Evolutionary conservation across 2,888 invertebrate species (phyloP).

Genomic region (Cephus pulcher): DNA sequence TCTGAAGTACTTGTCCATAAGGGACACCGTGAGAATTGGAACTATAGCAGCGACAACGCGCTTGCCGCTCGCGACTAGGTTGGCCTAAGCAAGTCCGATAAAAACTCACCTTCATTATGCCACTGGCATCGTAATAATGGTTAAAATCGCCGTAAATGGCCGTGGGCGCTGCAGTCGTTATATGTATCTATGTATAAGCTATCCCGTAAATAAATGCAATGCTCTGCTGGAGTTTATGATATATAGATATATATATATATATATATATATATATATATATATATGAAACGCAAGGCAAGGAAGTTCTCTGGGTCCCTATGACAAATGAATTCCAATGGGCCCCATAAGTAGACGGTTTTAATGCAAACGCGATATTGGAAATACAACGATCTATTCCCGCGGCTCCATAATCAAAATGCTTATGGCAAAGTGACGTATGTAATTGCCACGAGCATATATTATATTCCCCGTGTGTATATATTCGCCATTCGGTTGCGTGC

Average conservation of each 20-base stretch:
- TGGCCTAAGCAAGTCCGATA: conserved; percentile 34
- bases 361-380: conserved; percentile 29
- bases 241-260: no score
- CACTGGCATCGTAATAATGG: conserved; percentile 60
- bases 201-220: background rate
- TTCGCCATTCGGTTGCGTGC: conserved; percentile 2
- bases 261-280: no score
- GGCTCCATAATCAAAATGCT: conserved; percentile 2
- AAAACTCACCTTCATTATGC: conserved; percentile 65
- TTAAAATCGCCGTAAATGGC: conserved; percentile 63
- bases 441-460: background rate
- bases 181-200: background rate
- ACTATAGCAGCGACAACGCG: conserved; percentile 32
- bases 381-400: conserved; percentile 15
- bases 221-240: background rate
- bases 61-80: conserved; percentile 14
- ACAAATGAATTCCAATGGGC: conserved; percentile 39
- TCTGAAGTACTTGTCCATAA: conserved; percentile 48
- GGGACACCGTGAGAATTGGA: conserved; percentile 64
- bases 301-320: conserved; percentile 13
- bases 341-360: conserved; percentile 9
- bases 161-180: conserved; percentile 20
- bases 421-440: background rate
- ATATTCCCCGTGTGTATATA: background rate
- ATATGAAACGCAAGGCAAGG: background rate